phyloP scores from a whole-genome alignment of 1,140 invertebrate genomes.

The Aphelenchoides besseyi region DNA sequence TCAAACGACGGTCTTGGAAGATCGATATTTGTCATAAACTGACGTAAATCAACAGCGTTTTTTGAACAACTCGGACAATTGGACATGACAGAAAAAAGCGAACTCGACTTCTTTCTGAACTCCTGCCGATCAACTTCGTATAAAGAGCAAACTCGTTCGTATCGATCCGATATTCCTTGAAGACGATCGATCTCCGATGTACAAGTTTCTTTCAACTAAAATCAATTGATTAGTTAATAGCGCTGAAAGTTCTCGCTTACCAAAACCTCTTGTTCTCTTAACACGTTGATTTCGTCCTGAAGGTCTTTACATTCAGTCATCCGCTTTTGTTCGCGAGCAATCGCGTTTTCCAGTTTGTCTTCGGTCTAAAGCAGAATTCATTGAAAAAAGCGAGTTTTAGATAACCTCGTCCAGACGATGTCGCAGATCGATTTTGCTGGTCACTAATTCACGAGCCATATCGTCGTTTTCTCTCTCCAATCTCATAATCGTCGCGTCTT shows the following conservation, averaged over 20 bases:
- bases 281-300: slow-evolving; percentile 78
- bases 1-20: slow-evolving; percentile 1
- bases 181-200: slow-evolving; percentile 11
- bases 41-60: not conserved
- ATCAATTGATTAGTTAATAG: not conserved
- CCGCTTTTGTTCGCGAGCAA: slow-evolving; percentile 75
- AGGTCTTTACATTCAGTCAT: slow-evolving; percentile 72
- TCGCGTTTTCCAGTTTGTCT: slow-evolving; percentile 75
- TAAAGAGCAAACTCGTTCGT: slow-evolving; percentile 15
- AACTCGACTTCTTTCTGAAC: not conserved
- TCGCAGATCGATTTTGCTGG: slow-evolving; percentile 68
- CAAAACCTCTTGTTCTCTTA: slow-evolving; percentile 75
- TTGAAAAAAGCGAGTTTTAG: slow-evolving; percentile 25
- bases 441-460: slow-evolving; percentile 70
- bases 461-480: slow-evolving; percentile 72
- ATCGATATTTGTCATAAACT: slow-evolving; percentile 5
- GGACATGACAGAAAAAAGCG: not conserved
- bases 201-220: slow-evolving; percentile 1
- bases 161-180: not conserved
- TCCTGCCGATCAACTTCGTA: slow-evolving; percentile 16
- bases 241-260: slow-evolving; percentile 55
- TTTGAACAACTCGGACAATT: not conserved
- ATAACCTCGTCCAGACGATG: slow-evolving; percentile 67
- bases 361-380: slow-evolving; percentile 66
- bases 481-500: slow-evolving; percentile 66